Percentiles rank a stretch among this genome's conserved stretches.
phyloP scores from a whole-genome alignment of 2,888 invertebrate genomes.

The Salpingus planirostris region DNA sequence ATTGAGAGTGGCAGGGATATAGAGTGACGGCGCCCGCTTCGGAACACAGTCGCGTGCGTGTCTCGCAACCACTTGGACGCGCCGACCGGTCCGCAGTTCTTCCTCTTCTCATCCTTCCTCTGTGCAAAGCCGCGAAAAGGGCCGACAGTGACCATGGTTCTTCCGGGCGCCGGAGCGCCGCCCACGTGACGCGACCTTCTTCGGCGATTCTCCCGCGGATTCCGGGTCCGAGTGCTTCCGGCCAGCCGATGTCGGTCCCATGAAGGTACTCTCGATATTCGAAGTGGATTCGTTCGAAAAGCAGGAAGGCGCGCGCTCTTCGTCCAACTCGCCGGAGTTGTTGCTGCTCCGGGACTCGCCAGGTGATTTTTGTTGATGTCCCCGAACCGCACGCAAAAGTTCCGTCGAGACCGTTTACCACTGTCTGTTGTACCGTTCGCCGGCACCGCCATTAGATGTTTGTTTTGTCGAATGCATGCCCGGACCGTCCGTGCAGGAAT shows the following conservation, averaged over 20 bases:
- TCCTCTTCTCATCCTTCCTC: no score
- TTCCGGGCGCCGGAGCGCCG: not conserved
- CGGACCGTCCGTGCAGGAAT: no score
- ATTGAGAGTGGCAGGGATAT: conserved; percentile 39
- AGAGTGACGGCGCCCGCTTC: conserved; percentile 31
- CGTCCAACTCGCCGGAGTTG: conserved; percentile 30
- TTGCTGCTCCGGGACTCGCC: conserved; percentile 32
- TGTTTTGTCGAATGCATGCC: no score
- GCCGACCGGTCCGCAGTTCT: no score
- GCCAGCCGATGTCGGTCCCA: no score
- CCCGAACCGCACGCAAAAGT: no score
- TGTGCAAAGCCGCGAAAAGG: not conserved
- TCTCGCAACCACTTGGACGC: no score
- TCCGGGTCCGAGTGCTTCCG: no score
- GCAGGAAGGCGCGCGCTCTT: conserved; percentile 35
- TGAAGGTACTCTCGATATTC: conserved; percentile 24
- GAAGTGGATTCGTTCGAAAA: conserved; percentile 37
- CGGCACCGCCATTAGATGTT: no score
- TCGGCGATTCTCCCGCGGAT: no score
- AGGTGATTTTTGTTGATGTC: conserved; percentile 30
- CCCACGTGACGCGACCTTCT: conserved; percentile 1
- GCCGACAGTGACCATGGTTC: not conserved
- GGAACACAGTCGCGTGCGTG: not conserved
- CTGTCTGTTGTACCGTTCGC: no score
- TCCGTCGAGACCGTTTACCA: no score